Base-by-base conservation (phyloP, 2,113 vertebrate genomes). In the Hippocampus comes region DNA sequence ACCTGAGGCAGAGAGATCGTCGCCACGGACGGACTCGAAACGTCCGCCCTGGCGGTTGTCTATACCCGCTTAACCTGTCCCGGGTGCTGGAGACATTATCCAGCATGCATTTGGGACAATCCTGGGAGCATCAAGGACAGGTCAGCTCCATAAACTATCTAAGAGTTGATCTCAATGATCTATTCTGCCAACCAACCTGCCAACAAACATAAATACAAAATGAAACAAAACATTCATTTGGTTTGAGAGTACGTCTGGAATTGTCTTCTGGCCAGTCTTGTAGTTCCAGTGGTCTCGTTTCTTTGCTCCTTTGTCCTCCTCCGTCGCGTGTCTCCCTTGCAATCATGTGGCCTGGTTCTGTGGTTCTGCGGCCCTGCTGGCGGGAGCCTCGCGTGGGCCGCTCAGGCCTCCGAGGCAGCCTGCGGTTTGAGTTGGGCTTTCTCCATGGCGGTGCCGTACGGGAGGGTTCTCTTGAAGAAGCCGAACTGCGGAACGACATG, bases 341-440 rank as follows among this genome's bases (percentile, higher is more conserved):
- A 87, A 83, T 91, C 83, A 80, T 82, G 80, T 67, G 82, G 88
- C 78, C 81, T 73, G 82, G 74, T 77, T 75, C 27, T 55, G 27
- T 34, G 48, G 25, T 53, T 68, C 74, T 79, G 80, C 72, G 84
- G 79, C 69, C 83, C 73, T 74, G 73, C 72, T 46, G 38, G 41
- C 30, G 53, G 53, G 21, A 10, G 53, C 53, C 21, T 56, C 53
- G 53, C 53, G 23, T 42, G 21, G 38, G 17, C 60, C 7, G 69
- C 91, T 92, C 64, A 98, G 78, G 96, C 96, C 87, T 97, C 96
- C 0, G 96, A 96, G 49, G 95, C 91, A 69, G 95, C 95, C 89
- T 95, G 96, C 56, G 96, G 96, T 87, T 98, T 98, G 61, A 98
- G 94, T 65, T 97, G 93, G 4, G 96, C 96, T 89, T 97, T 98